phyloP scores from a whole-genome alignment of 2,888 invertebrate genomes.

The Amorpha juglandis region DNA sequence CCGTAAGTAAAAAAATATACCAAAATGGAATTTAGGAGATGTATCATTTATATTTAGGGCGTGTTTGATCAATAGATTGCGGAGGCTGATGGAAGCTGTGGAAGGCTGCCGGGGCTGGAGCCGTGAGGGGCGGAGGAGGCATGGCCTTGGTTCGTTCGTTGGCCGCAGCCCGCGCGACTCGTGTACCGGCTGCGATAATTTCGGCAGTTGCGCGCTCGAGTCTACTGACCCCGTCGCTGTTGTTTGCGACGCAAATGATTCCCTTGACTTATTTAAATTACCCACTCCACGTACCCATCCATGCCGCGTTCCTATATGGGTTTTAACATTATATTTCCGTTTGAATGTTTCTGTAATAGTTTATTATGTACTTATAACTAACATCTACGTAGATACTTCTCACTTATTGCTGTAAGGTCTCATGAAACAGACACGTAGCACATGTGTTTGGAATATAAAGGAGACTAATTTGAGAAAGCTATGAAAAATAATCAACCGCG shows the following conservation, averaged over 20 bases:
- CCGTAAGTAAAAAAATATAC: background rate
- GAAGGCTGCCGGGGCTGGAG: conserved; percentile 40
- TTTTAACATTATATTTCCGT: conserved; percentile 6
- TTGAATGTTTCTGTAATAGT: background rate
- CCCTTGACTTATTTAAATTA: conserved; percentile 82
- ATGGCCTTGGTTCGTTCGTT: conserved; percentile 80
- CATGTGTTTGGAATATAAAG: background rate
- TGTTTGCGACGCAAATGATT: conserved; percentile 80
- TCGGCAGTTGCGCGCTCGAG: conserved; percentile 76
- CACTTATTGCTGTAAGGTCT: background rate
- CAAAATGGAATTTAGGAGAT: conserved; percentile 23
- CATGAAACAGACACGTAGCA: background rate
- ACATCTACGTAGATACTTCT: no score
- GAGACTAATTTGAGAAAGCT: background rate
- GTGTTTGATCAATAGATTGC: conserved; percentile 35
- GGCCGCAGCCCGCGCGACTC: conserved; percentile 66
- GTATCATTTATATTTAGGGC: conserved; percentile 14
- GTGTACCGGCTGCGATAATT: conserved; percentile 79
- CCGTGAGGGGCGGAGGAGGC: conserved; percentile 44
- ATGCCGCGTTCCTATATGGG: conserved; percentile 1
- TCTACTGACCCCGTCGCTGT: conserved; percentile 81
- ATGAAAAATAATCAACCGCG: background rate
- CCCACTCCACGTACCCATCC: conserved; percentile 51
- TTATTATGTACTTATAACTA: background rate
- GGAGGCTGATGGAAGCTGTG: conserved; percentile 39